These are phyloP conservation scores for Patella ulyssiponensis DNA, from an alignment of 2,888 invertebrate genomes.

Conservation along the genomic window DNA sequence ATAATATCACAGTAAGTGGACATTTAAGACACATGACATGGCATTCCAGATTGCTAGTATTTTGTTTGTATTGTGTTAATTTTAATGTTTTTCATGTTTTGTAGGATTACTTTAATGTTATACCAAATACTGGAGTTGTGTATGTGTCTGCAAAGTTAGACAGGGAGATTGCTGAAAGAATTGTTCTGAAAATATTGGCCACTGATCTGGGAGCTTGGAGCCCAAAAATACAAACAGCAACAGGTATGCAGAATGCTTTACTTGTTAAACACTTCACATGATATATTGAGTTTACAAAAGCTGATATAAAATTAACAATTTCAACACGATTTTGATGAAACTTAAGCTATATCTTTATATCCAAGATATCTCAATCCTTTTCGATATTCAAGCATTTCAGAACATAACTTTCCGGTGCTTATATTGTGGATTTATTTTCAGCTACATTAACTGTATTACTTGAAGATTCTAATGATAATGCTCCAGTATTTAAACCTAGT, in stretches of 20 bases:
- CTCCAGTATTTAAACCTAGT: conserved; percentile 54
- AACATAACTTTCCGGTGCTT: no score
- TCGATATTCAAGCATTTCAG: no score
- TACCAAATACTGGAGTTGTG: conserved; percentile 80
- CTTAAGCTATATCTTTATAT: no score
- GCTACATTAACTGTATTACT: conserved; percentile 55
- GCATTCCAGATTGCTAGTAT: not conserved
- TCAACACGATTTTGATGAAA: no score
- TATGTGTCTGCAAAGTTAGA: conserved; percentile 78
- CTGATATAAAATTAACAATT: no score
- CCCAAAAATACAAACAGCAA: conserved; percentile 45
- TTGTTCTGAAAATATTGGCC: conserved; percentile 58
- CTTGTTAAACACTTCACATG: no score
- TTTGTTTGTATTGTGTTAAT: not conserved
- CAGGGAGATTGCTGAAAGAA: conserved; percentile 62
- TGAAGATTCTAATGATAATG: conserved; percentile 61
- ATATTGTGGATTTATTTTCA: conserved; percentile 32
- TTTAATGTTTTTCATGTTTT: not conserved
- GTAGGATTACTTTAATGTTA: conserved; percentile 77
- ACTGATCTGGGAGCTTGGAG: conserved; percentile 58
- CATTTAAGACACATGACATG: not conserved
- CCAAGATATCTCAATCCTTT: no score
- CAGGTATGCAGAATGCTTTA: conserved; percentile 27
- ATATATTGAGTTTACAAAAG: no score
- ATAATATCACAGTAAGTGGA: conserved; percentile 41